Percentiles rank a stretch among this genome's conserved stretches.
phyloP scores from a whole-genome alignment of 1,140 invertebrate species.

The Eulimnadia texana region DNA sequence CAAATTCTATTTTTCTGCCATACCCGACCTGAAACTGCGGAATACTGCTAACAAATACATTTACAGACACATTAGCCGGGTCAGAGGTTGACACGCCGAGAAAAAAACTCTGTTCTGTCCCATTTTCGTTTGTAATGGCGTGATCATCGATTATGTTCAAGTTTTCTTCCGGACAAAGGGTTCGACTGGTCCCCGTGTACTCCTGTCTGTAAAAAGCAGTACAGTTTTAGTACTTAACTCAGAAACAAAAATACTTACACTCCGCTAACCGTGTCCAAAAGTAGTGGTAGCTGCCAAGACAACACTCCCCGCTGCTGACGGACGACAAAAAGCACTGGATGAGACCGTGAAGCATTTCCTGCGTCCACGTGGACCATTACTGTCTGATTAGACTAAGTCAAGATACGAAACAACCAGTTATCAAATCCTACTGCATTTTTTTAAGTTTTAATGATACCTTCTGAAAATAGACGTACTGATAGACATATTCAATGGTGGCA shows the following conservation, averaged over 20 bases:
- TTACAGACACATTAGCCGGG: conserved; percentile 32
- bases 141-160: conserved; percentile 24
- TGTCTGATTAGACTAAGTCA: conserved; percentile 27
- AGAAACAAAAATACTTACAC: conserved; percentile 25
- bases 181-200: conserved; percentile 42
- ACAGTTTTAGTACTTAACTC: background rate
- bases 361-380: conserved; percentile 36
- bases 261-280: conserved; percentile 34
- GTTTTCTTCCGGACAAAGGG: conserved; percentile 45
- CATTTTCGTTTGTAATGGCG: background rate
- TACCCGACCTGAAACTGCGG: conserved; percentile 40
- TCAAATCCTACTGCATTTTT: background rate
- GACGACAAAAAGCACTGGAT: conserved; percentile 47
- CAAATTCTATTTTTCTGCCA: conserved; percentile 16
- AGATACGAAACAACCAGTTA: background rate
- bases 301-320: conserved; percentile 46
- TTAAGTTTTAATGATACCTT: background rate
- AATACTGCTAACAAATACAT: conserved; percentile 35
- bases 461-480: conserved; percentile 11
- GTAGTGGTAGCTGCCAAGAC: conserved; percentile 50
- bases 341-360: conserved; percentile 32
- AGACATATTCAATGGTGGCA: conserved; percentile 15
- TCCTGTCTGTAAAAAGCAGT: conserved; percentile 27
- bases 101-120: conserved; percentile 31
- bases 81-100: conserved; percentile 44